Percentiles rank a stretch among this genome's conserved stretches.
Conservation (phyloP, 2,797 vertebrate genomes). For the Sciurus vulgaris region DNA sequence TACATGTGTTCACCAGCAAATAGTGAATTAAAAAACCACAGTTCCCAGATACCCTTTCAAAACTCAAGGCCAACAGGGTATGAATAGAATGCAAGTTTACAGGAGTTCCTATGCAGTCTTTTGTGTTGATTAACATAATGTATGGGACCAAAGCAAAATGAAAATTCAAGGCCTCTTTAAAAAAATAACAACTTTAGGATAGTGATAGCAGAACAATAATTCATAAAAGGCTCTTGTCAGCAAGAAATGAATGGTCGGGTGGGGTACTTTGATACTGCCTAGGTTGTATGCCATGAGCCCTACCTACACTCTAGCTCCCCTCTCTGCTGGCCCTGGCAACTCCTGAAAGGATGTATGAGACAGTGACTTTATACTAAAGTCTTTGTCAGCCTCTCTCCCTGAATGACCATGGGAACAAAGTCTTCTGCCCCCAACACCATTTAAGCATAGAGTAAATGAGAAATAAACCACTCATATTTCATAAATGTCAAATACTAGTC, state of each 20-base stretch:
- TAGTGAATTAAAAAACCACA: background rate
- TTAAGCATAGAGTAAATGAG: background rate
- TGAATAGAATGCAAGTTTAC: background rate
- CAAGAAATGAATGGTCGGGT: fast-evolving
- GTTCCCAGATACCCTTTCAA: background rate
- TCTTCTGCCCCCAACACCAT: background rate
- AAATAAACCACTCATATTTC: background rate
- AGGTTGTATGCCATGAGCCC: background rate
- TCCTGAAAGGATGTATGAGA: background rate
- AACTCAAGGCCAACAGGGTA: background rate
- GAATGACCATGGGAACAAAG: background rate
- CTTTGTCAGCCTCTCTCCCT: background rate
- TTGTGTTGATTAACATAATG: background rate
- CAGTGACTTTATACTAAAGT: background rate
- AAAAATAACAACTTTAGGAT: background rate
- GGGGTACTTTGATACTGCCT: too few species aligned
- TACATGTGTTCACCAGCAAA: background rate
- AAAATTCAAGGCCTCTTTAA: background rate
- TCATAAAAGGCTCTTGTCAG: background rate
- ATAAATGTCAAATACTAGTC: background rate
- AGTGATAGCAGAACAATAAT: background rate
- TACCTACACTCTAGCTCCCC: background rate
- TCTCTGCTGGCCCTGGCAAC: background rate
- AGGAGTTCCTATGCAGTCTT: background rate
- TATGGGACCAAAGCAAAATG: background rate